Conservation (phyloP, 1,140 invertebrate species). For the Drosophila varians region DNA sequence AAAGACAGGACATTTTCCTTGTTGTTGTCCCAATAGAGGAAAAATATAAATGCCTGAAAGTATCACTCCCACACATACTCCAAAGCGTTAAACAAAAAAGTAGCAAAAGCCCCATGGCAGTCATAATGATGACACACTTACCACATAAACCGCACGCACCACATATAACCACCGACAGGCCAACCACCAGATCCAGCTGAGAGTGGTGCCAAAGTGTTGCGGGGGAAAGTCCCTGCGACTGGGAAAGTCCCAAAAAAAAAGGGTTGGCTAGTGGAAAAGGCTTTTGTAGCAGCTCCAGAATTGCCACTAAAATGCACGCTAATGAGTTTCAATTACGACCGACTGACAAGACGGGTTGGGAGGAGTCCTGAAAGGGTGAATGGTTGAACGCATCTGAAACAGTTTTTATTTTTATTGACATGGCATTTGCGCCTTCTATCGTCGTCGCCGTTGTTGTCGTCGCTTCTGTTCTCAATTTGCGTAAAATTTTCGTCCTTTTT, state of each 20-base stretch:
- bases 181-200: slow-evolving; percentile 16
- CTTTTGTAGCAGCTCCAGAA: slow-evolving; percentile 42
- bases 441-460: slow-evolving; percentile 30
- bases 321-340: slow-evolving; percentile 82
- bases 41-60: neutral
- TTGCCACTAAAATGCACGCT: slow-evolving; percentile 80
- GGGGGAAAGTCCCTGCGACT: neutral
- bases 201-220: slow-evolving; percentile 1
- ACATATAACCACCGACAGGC: slow-evolving; percentile 30
- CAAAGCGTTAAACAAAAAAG: slow-evolving; percentile 29
- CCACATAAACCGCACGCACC: slow-evolving; percentile 74
- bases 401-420: slow-evolving; percentile 68
- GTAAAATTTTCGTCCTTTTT: slow-evolving; percentile 57
- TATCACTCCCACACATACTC: neutral
- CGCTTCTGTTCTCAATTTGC: slow-evolving; percentile 76
- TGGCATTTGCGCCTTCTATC: slow-evolving; percentile 15
- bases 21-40: neutral
- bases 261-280: slow-evolving; percentile 53
- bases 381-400: slow-evolving; percentile 34
- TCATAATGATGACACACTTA: slow-evolving; percentile 80
- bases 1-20: too few species aligned
- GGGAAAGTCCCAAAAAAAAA: slow-evolving; percentile 35
- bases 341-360: slow-evolving; percentile 36
- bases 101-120: slow-evolving; percentile 47
- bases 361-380: neutral